A percentile compares a stretch with the other conserved stretches of the same genome.
Evolutionary conservation across 1,140 invertebrate species (phyloP).

Genomic region (Anagrus nilaparvatae): DNA sequence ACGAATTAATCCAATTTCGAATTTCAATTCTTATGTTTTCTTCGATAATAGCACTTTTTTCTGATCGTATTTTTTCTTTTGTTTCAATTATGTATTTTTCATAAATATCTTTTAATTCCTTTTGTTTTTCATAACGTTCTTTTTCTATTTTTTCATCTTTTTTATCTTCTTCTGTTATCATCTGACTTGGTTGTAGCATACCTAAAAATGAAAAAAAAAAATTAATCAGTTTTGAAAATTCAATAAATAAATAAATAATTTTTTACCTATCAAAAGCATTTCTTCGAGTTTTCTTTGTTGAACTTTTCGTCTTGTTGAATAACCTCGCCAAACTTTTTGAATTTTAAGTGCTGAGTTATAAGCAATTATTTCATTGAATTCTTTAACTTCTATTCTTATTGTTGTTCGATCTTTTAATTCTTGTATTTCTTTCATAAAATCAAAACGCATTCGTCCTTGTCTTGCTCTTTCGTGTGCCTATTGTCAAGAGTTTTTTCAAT

Average conservation of each 20-base stretch:
- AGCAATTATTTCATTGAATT: conserved; percentile 41
- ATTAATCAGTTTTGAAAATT: background rate
- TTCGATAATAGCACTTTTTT: conserved; percentile 57
- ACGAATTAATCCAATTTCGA: conserved; percentile 72
- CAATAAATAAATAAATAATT: background rate
- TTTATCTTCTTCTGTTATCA: conserved; percentile 27
- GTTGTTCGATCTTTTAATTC: conserved; percentile 58
- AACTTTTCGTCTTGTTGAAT: conserved; percentile 58
- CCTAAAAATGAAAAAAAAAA: conserved; percentile 21
- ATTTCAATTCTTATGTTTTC: conserved; percentile 79
- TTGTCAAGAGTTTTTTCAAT: background rate
- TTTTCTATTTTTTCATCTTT: conserved; percentile 43
- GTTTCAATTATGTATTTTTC: conserved; percentile 46
- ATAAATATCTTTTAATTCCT: conserved; percentile 49
- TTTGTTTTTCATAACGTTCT: conserved; percentile 50
- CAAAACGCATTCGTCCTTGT: conserved; percentile 71
- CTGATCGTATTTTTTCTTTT: conserved; percentile 49
- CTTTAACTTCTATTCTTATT: conserved; percentile 45
- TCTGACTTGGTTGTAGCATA: conserved; percentile 38
- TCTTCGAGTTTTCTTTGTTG: conserved; percentile 63
- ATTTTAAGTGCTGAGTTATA: conserved; percentile 62
- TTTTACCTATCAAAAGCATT: conserved; percentile 71
- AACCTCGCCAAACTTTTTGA: conserved; percentile 75
- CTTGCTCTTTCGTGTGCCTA: conserved; percentile 79
- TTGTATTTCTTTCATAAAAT: conserved; percentile 85